Conservation (phyloP, 2,797 vertebrate genomes). For the Taeniopygia guttata region DNA sequence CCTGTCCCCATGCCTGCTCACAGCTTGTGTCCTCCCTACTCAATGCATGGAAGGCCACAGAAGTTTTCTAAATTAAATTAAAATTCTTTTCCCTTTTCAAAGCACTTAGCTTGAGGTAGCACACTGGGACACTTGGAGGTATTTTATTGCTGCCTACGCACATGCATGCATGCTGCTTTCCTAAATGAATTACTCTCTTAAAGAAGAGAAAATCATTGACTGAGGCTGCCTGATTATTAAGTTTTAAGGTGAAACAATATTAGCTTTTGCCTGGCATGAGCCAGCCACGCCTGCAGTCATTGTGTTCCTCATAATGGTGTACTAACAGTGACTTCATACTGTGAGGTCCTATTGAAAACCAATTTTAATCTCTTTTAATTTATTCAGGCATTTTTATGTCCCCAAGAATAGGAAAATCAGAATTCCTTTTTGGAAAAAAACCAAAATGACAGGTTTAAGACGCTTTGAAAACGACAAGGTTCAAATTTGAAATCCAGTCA, state of each 20-base stretch:
- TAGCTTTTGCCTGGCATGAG: background rate
- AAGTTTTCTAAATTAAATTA: slow-evolving; percentile 49
- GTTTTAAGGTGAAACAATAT: slow-evolving; percentile 48
- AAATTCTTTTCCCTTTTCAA: slow-evolving; percentile 40
- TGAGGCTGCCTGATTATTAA: slow-evolving; percentile 28
- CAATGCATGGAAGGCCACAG: background rate
- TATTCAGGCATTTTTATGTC: background rate
- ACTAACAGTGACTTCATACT: background rate
- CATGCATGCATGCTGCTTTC: slow-evolving; percentile 26
- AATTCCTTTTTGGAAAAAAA: background rate
- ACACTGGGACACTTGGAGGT: background rate
- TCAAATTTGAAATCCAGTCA: background rate
- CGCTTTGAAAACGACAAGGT: background rate
- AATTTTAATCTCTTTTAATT: slow-evolving; percentile 28
- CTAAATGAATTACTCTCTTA: slow-evolving; percentile 34
- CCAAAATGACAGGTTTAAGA: background rate
- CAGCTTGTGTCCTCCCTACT: background rate
- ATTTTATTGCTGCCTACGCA: slow-evolving; percentile 27
- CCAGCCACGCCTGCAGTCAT: slow-evolving; percentile 1
- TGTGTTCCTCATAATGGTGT: background rate
- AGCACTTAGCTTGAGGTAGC: slow-evolving; percentile 41
- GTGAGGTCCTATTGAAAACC: background rate
- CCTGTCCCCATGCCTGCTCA: background rate
- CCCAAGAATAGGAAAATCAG: background rate
- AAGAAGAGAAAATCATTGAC: slow-evolving; percentile 26